A percentile compares a stretch with the other conserved stretches of the same genome.
phyloP scores from a whole-genome alignment of 2,888 invertebrate genomes.

The Mesorhabditis spiculigera region DNA sequence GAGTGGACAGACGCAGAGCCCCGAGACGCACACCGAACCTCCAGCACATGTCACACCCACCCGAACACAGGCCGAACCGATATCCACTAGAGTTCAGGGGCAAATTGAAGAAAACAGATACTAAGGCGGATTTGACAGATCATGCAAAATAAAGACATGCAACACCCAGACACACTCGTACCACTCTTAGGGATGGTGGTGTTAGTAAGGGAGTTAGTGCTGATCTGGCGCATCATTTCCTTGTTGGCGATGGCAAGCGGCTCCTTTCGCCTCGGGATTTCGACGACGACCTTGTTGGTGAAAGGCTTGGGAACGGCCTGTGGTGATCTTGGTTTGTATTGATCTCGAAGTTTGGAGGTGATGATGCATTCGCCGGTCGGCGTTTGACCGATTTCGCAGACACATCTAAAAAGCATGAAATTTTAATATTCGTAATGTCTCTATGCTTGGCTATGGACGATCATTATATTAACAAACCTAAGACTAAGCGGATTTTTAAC shows the following conservation, averaged over 20 bases:
- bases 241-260: background rate
- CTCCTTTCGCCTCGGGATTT: background rate
- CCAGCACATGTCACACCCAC: constrained; percentile 48
- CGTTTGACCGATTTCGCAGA: constrained; percentile 2
- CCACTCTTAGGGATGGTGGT: background rate
- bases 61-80: constrained; percentile 44
- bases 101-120: constrained; percentile 15
- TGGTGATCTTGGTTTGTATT: background rate
- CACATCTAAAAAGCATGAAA: background rate
- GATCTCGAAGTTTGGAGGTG: background rate
- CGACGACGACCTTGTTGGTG: background rate
- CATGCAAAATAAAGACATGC: no score
- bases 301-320: background rate
- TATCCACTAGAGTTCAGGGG: constrained; percentile 20
- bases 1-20: constrained; percentile 50
- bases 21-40: constrained; percentile 51
- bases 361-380: background rate
- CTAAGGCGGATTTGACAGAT: constrained; percentile 3
- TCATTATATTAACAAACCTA: background rate
- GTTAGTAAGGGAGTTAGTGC: background rate
- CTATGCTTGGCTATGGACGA: background rate
- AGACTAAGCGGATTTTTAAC: no score
- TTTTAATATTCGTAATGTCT: background rate
- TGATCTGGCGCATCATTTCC: background rate
- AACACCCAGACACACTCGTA: background rate